Base-by-base conservation (phyloP, 2,888 invertebrate species). In the Spodoptera littoralis region DNA sequence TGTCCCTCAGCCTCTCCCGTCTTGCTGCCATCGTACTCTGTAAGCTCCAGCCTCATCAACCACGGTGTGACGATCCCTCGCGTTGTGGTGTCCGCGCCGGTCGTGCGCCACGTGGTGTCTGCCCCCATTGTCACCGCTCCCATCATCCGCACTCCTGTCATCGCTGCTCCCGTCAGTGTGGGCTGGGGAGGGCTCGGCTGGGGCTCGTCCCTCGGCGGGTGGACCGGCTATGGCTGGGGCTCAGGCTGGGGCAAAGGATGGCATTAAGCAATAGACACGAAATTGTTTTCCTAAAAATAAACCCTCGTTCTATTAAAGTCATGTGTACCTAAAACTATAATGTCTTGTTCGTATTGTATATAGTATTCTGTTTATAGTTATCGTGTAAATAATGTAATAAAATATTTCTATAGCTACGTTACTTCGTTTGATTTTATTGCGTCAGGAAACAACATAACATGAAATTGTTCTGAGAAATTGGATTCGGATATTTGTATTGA, bases 11-110 rank as follows among this genome's bases (percentile, higher is more conserved):
- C 71, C 60, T 73, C 77, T 53, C 71, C 76, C 18, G 27, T 73
- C 73, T 56, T 73, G 49, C 71, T 80, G 42, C 79, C 86, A 53
- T 83, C 85, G 44, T 86, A 84, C 13, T 86, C 86, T 41, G 82
- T 83, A 54, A 86, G 83, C 55, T 88, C 89, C 58, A 90, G 83
- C 79, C 56, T 87, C 61, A 70, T 92, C 73, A 88, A 91, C 85
- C 91, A 91, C 67, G 91, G 90, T 41, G 60, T 85, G 60, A 78
- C 86, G 56, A 65, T 90, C 60, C 88, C 89, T 44, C 81, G 70
- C 24, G 73, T 84, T 44, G 76, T 83, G 9, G 65, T 73, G 60
- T 77, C 77, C 44, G 79, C 77, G 5, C 78, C 84, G 36, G 45
- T 78, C 11, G 54, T 54, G 50, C 70, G 70, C 11, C 73, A 67